Base-by-base conservation (phyloP, 2,888 invertebrate genomes). In the Lasioglossum leucozonium region DNA sequence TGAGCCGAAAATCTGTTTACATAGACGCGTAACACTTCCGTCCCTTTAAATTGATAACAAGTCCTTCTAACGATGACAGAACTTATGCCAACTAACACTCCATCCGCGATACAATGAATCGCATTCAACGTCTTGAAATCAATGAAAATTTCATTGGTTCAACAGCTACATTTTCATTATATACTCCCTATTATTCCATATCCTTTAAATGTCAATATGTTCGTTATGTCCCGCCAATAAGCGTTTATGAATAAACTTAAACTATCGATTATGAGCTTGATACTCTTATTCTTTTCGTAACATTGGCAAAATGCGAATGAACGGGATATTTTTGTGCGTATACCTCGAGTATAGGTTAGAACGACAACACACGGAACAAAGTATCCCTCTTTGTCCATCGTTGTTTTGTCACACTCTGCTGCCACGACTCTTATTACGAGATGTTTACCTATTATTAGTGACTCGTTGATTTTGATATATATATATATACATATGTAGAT, bases 1-100 rank as follows among this genome's bases (percentile, higher is more conserved):
- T 90, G 84, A 90, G 90, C 81, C 34, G 55, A 65, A 71, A 85
- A 78, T 81, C 79, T 88, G 86, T 84, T 86, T 82, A 79, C 67
- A 62, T 82, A 69, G 62, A 85, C 42, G 75, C 80, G 42, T 78
- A 73, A 72, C 65, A 77, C 77, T 77, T 81, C 78, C 80, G 81
- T 62, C 77, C 72, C 40, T 65, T 81, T 67, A 67, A 74, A 44
- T 47, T 55, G 81, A 90, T 80, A 82, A 84, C 74, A n/a, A 22
- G 78, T 58, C 40, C 73, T 73, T 90, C 84, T 73, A 79, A 13
- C 84, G 80, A 0, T 26, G 62, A 73, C 55, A 72, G 71, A 22
- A n/a, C 51, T 67, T 58, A 51, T 78, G 67, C 34, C 55, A 65
- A 72, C 51, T 18, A 34, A 34, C 16, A 34, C 26, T 37, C 40